Conservation (phyloP, 1,140 invertebrate genomes). For the Drosophila azteca region DNA sequence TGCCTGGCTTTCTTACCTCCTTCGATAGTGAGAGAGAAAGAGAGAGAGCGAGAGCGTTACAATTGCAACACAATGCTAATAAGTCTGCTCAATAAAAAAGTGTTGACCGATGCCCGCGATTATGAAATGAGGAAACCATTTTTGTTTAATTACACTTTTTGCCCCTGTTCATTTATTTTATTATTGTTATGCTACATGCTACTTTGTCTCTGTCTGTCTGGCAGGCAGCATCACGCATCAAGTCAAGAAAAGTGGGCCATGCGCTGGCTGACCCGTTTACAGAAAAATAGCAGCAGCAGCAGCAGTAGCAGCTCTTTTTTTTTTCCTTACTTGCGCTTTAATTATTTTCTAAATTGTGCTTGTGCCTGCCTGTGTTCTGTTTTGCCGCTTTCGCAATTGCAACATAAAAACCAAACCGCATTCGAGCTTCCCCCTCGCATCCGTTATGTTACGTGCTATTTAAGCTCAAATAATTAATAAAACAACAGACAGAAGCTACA, state of each 20-base stretch:
- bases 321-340: constrained; percentile 64
- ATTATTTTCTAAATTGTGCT: constrained; percentile 71
- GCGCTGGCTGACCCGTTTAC: constrained; percentile 54
- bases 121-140: constrained; percentile 77
- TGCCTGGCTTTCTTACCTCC: neutral
- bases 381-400: constrained; percentile 57
- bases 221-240: constrained; percentile 22
- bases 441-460: constrained; percentile 50
- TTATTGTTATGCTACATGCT: constrained; percentile 43
- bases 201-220: constrained; percentile 2
- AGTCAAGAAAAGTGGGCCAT: constrained; percentile 37
- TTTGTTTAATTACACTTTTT: constrained; percentile 70
- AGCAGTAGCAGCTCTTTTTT: constrained; percentile 26
- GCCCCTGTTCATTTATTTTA: constrained; percentile 55
- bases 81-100: constrained; percentile 33
- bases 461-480: constrained; percentile 18
- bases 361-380: constrained; percentile 52
- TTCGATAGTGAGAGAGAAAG: neutral
- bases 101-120: constrained; percentile 51
- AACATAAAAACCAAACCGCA: constrained; percentile 48
- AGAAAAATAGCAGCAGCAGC: constrained; percentile 13
- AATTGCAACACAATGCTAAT: constrained; percentile 49
- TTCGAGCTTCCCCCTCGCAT: constrained; percentile 7
- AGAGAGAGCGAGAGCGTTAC: neutral
- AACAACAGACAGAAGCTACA: too few relatives aligned